phyloP scores from a whole-genome alignment of 2,113 vertebrate genomes.

The Chaetodon trifascialis region DNA sequence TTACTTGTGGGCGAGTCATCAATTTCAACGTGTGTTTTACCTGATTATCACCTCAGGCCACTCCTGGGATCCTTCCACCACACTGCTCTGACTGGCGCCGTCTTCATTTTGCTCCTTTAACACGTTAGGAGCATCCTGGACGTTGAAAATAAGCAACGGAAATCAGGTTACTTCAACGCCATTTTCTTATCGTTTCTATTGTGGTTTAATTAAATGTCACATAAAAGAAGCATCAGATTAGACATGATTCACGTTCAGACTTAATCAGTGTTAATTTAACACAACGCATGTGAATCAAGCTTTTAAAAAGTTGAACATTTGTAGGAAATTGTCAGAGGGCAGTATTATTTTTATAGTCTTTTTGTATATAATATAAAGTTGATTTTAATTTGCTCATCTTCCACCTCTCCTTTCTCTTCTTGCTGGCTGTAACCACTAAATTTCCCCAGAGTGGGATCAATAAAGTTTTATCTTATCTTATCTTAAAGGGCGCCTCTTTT shows the following conservation, averaged over 20 bases:
- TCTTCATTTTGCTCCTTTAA: slow-evolving; percentile 80
- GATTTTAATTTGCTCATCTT: too few species aligned
- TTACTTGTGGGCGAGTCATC: neutral
- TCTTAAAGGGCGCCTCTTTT: neutral
- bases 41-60: slow-evolving; percentile 20
- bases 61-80: slow-evolving; percentile 8
- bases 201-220: neutral
- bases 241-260: neutral
- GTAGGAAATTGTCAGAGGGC: too few species aligned
- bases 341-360: too few species aligned
- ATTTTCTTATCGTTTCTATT: neutral
- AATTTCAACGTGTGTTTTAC: slow-evolving; percentile 34
- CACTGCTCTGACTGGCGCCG: slow-evolving; percentile 59
- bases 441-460: too few species aligned
- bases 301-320: too few species aligned
- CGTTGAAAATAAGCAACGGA: neutral
- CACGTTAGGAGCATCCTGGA: slow-evolving; percentile 77
- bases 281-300: too few species aligned
- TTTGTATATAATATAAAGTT: too few species aligned
- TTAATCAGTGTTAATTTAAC: too few species aligned
- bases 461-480: too few species aligned
- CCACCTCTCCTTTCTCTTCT: too few species aligned
- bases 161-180: neutral
- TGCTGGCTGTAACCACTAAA: too few species aligned
- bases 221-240: neutral